Percentiles rank a stretch among this genome's conserved stretches.
Evolutionary conservation across 2,797 vertebrate genomes (phyloP).

Genomic region (Simalia tracyae): DNA sequence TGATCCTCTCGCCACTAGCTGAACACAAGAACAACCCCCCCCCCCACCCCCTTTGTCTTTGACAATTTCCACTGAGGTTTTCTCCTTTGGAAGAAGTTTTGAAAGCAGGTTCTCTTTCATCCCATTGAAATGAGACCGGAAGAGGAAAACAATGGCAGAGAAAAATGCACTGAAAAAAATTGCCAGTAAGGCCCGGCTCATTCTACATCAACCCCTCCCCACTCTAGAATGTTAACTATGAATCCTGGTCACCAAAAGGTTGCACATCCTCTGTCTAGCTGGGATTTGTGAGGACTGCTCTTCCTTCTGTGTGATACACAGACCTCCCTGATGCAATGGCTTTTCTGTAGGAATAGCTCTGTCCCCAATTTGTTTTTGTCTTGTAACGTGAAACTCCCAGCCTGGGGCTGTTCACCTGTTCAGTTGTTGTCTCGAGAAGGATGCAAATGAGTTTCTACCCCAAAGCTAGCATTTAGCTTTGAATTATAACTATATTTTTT

Average conservation of each 20-base stretch:
- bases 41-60: neutral
- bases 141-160: neutral
- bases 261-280: too few relatives aligned
- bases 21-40: neutral
- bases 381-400: neutral
- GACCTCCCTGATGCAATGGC: neutral
- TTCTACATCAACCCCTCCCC: neutral
- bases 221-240: neutral
- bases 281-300: neutral
- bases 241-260: too few relatives aligned
- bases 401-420: neutral
- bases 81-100: neutral
- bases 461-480: neutral
- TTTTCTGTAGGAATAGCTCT: neutral
- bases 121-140: neutral
- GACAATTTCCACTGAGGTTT: neutral
- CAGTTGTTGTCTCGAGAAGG: neutral
- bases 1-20: neutral
- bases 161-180: neutral
- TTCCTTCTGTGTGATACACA: neutral
- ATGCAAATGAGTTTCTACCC: neutral
- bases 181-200: neutral
- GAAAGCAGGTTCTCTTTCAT: neutral
- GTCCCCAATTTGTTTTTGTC: neutral
- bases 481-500: neutral